phyloP scores from a whole-genome alignment of 2,113 vertebrate species.

The Toxotes chatareus region DNA sequence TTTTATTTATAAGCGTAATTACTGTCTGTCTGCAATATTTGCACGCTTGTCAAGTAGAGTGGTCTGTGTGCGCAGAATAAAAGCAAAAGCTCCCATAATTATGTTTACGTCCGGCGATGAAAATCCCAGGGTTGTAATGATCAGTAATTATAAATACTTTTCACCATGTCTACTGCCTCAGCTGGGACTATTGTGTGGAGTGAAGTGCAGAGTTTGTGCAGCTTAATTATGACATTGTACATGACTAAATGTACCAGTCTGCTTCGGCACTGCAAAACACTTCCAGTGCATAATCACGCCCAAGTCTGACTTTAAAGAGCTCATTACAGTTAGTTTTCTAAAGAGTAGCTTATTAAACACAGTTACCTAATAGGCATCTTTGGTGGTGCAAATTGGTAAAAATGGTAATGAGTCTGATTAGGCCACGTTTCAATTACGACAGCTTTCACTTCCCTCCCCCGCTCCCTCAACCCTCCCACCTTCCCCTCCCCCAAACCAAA shows the following conservation, averaged over 20 bases:
- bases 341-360: slow-evolving; percentile 99
- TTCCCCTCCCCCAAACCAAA: slow-evolving; percentile 72
- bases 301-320: slow-evolving; percentile 99
- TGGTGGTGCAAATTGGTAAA: slow-evolving; percentile 99
- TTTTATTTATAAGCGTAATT: slow-evolving; percentile 85
- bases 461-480: slow-evolving; percentile 49
- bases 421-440: slow-evolving; percentile 98
- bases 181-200: slow-evolving; percentile 79
- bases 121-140: slow-evolving; percentile 86
- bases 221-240: slow-evolving; percentile 97
- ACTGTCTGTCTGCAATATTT: slow-evolving; percentile 82
- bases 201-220: slow-evolving; percentile 87
- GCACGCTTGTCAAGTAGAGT: slow-evolving; percentile 82
- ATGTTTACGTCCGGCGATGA: slow-evolving; percentile 85
- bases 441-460: slow-evolving; percentile 81
- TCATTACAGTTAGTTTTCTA: slow-evolving; percentile 99
- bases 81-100: slow-evolving; percentile 85
- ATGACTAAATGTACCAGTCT: slow-evolving; percentile 94
- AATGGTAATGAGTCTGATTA: slow-evolving; percentile 99
- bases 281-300: slow-evolving; percentile 95
- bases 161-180: slow-evolving; percentile 74
- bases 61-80: slow-evolving; percentile 77
- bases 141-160: slow-evolving; percentile 89
- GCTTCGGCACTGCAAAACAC: slow-evolving; percentile 90
- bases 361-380: slow-evolving; percentile 99